Base-by-base conservation (phyloP, 1,140 invertebrate species). In the Sarcophaga bullata region DNA sequence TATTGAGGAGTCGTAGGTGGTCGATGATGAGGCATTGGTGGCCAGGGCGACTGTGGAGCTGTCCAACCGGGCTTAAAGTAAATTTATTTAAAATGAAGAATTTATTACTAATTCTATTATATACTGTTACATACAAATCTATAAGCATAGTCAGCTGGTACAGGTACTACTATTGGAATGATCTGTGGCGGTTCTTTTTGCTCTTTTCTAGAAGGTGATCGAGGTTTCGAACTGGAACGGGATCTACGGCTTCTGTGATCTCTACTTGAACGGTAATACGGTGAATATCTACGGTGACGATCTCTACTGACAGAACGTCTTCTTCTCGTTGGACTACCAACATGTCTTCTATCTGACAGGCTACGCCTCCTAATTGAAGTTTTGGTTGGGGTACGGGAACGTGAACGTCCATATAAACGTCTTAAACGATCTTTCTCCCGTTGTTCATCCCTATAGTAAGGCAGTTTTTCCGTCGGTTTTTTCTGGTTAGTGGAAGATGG, bases 341-440 rank as follows among this genome's bases (percentile, higher is more conserved):
- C 37, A 52, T 48, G 75, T n/a, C 73, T 11, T 5, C n/a, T 48
- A 0, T 15, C 13, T 7, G 9, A 46, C 15, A 13, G 15, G 17
- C 50, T 58, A 15, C 25, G 25, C 13, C 11, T 11, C n/a, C n/a
- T 81, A n/a, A 9, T 19, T 9, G 17, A 9, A 6, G 48, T 7
- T 50, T 1, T 17, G 6, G 25, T 17, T 15, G 80, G 80, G 8
- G 52, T 47, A 81, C 37, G 80, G 37, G 75, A 78, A 19, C 75
- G 75, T 9, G 75, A 78, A 19, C 48, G n/a, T 9, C 80, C 80
- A 81, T 81, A 81, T 15, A 81, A 47, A 47, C 80, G 80, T 47
- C 25, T 62, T 49, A 81, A 68, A n/a, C 80, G 80, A 47, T 81
- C 80, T 47, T n/a, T 81, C 46, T 81, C 80, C 8, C 80, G 52